Conservation (phyloP, 2,797 vertebrate species). For the Silurus aristotelis region DNA sequence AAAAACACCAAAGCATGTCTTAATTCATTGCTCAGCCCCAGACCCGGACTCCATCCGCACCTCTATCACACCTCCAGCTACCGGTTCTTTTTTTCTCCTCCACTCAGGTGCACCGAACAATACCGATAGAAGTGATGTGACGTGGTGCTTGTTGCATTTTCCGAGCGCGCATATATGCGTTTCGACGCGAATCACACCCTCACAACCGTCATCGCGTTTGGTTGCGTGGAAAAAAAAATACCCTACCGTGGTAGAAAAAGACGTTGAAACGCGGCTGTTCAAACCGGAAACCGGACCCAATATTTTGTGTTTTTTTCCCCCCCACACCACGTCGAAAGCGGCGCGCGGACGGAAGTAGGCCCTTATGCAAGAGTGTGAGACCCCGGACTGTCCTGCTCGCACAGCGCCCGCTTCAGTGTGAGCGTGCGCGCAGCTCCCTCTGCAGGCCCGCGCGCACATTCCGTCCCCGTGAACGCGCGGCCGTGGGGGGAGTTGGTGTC, state of each 20-base stretch:
- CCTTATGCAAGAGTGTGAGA: constrained; percentile 62
- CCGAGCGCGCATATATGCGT: not conserved
- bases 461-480: constrained; percentile 44
- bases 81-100: constrained; percentile 37
- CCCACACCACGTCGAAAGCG: not conserved
- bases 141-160: constrained; percentile 61
- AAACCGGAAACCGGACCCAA: not conserved
- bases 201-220: not conserved
- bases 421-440: constrained; percentile 54
- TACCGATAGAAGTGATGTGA: constrained; percentile 54
- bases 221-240: not conserved
- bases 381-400: constrained; percentile 54
- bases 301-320: not conserved
- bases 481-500: not conserved
- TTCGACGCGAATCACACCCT: constrained; percentile 3
- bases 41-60: not conserved
- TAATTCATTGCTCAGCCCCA: constrained; percentile 45
- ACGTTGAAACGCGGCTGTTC: constrained; percentile 26
- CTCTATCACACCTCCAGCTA: constrained; percentile 47
- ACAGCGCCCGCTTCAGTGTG: constrained; percentile 51
- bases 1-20: constrained; percentile 69
- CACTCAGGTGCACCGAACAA: constrained; percentile 43
- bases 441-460: constrained; percentile 50
- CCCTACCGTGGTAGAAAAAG: constrained; percentile 55
- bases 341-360: constrained; percentile 72